A percentile compares a stretch with the other conserved stretches of the same genome.
These are phyloP conservation scores for Xylocopa sonorina DNA, from an alignment of 1,140 invertebrate genomes.

Conservation along the genomic window DNA sequence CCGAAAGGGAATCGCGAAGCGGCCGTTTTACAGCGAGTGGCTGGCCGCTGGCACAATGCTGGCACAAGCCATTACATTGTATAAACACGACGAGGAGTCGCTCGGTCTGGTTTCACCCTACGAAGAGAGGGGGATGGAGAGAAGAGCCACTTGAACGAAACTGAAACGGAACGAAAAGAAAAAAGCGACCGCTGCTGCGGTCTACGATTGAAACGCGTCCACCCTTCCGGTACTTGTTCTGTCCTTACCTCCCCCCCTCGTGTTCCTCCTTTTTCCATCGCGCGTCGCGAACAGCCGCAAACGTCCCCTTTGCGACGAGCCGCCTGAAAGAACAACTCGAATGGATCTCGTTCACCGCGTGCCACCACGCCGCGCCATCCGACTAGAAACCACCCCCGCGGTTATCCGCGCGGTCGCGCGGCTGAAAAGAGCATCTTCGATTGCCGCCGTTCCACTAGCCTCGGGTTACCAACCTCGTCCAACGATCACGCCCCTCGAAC, in stretches of 20 bases:
- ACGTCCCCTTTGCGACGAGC: constrained; percentile 47
- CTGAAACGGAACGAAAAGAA: constrained; percentile 60
- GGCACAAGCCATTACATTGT: constrained; percentile 77
- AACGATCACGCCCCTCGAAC: neutral
- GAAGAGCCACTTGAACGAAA: constrained; percentile 59
- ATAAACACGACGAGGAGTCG: constrained; percentile 72
- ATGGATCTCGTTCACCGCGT: constrained; percentile 35
- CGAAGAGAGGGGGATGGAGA: too few relatives aligned
- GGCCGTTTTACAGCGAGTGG: constrained; percentile 33
- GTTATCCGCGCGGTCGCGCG: too few relatives aligned
- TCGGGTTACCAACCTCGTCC: neutral
- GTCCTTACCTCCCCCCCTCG: neutral
- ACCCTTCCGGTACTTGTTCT: constrained; percentile 57
- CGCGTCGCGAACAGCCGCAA: constrained; percentile 8
- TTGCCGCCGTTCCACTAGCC: neutral
- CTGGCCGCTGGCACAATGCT: constrained; percentile 64
- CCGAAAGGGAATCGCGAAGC: constrained; percentile 80
- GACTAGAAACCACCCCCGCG: neutral
- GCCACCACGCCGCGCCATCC: neutral
- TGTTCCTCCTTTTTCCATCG: constrained; percentile 27
- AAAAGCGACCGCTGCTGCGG: constrained; percentile 36
- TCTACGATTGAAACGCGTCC: constrained; percentile 55
- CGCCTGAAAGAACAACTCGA: constrained; percentile 24
- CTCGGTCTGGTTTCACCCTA: constrained; percentile 13
- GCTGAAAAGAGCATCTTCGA: neutral